These are phyloP conservation scores for Geothlypis trichas DNA, from an alignment of 2,113 vertebrate species.

Conservation along the genomic window DNA sequence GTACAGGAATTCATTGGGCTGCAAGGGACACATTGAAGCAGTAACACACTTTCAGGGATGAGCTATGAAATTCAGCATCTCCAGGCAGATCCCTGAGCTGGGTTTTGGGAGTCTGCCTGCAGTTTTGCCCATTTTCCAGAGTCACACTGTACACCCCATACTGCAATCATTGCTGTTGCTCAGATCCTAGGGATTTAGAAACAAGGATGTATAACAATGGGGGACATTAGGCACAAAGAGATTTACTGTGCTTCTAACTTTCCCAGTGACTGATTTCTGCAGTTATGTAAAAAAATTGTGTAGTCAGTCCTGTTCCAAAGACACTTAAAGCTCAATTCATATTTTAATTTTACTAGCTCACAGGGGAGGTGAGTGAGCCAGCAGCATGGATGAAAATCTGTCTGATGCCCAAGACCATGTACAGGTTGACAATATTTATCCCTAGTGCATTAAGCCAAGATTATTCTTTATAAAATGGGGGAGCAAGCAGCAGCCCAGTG, in stretches of 20 bases:
- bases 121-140: background rate
- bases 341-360: slow-evolving; percentile 12
- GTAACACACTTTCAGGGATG: background rate
- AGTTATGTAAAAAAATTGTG: background rate
- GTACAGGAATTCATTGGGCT: background rate
- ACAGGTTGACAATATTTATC: background rate
- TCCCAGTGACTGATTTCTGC: background rate
- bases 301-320: background rate
- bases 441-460: background rate
- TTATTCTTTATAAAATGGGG: background rate
- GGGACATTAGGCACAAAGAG: background rate
- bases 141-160: background rate
- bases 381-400: background rate
- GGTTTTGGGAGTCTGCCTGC: background rate
- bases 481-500: background rate
- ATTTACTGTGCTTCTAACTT: background rate
- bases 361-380: background rate
- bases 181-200: background rate
- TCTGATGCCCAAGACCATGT: background rate
- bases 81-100: background rate
- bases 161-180: background rate
- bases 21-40: background rate
- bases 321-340: background rate
- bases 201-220: background rate
- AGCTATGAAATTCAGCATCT: background rate